Base-by-base conservation (phyloP, 2,113 vertebrate genomes). In the Toxotes chatareus region DNA sequence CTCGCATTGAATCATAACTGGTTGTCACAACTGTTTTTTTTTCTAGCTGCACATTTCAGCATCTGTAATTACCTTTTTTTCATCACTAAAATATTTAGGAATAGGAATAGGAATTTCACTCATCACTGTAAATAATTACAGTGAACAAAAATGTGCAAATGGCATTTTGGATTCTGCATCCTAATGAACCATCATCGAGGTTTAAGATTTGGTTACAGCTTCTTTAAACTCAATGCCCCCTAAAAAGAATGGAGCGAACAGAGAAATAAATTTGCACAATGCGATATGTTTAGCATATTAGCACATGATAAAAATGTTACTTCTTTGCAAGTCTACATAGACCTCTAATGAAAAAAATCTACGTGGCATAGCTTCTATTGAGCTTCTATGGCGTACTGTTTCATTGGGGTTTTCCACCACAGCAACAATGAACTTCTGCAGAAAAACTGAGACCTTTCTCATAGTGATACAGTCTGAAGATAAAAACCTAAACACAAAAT, bases 361-460 rank as follows among this genome's bases (percentile, higher is more conserved):
- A 31, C 3, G 7, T 12, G 12, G 23, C 31, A 0, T 27, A 42
- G 38, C 12, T 55, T 46, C n/a, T 4, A 44, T 46, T 31, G 55
- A 56, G 23, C 61, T 44, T 60, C 51, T 31, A 56, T 7, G 40
- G 47, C 32, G 17, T 21, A 34, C n/a, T 73, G 23, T 53, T 17
- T 82, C 34, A 57, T 11, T 53, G 73, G 81, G 78, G n/a, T 53
- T 85, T 83, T 68, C 73, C 68, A 63, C 63, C 42, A 46, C 19
- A n/a, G 47, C 4, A 68, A 34, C 19, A 19, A 12, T 4, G 32
- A 38, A 70, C 9, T 69, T 70, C 4, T 16, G 23, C 14, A 21
- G 42, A 34, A 53, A 40, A 46, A 31, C 3, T 46, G 16, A 72
- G 11, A 63, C 53, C 14, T 34, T 27, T 38, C 19, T 73, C 68